phyloP scores from a whole-genome alignment of 1,140 invertebrate genomes.

The Lasaia peninsularis region DNA sequence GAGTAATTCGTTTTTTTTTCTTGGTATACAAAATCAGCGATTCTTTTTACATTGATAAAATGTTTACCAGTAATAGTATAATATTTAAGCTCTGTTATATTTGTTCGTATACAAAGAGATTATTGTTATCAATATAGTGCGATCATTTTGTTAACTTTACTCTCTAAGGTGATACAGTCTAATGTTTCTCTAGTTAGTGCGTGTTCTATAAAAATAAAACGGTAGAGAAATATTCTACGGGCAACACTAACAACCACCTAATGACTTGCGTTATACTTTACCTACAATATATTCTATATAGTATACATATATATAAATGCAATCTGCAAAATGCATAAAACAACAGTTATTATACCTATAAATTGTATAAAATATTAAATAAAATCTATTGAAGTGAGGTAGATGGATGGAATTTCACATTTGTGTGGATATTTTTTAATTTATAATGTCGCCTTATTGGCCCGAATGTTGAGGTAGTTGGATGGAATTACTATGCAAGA shows the following conservation, averaged over 20 bases:
- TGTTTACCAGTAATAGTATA: slow-evolving; percentile 36
- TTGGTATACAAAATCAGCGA: slow-evolving; percentile 37
- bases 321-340: slow-evolving; percentile 76
- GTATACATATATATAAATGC: slow-evolving; percentile 72
- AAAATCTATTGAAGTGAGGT: slow-evolving; percentile 79
- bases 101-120: slow-evolving; percentile 73
- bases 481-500: slow-evolving; percentile 77
- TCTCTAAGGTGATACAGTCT: slow-evolving; percentile 60
- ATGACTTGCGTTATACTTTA: slow-evolving; percentile 71
- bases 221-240: slow-evolving; percentile 57
- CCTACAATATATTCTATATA: slow-evolving; percentile 74
- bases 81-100: slow-evolving; percentile 70
- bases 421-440: slow-evolving; percentile 73
- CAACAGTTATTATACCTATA: slow-evolving; percentile 76
- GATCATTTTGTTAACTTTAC: slow-evolving; percentile 45
- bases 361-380: slow-evolving; percentile 78
- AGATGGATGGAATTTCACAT: slow-evolving; percentile 79
- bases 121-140: slow-evolving; percentile 35
- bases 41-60: slow-evolving; percentile 44
- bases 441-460: slow-evolving; percentile 69
- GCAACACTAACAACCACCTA: slow-evolving; percentile 65
- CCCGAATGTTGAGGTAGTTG: slow-evolving; percentile 77
- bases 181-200: slow-evolving; percentile 66
- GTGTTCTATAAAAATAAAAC: slow-evolving; percentile 57
- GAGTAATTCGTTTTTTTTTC: slow-evolving; percentile 26